Conservation (phyloP, 2,797 vertebrate genomes). For the Austrolebias charrua region DNA sequence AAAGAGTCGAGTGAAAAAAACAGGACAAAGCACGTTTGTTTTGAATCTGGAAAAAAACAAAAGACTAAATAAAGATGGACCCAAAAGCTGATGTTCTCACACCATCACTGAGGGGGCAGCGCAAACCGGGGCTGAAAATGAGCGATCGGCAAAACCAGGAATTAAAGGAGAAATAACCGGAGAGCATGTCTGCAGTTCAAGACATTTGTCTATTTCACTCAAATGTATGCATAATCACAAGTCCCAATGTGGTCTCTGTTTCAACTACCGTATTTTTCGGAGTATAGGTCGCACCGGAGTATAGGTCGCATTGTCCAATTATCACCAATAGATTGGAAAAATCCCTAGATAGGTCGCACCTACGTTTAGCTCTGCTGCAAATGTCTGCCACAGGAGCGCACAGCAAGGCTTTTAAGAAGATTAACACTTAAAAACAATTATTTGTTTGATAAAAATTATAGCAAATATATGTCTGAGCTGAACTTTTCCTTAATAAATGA, state of each 20-base stretch:
- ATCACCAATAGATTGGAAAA: too few species aligned
- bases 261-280: too few species aligned
- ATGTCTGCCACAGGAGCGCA: too few species aligned
- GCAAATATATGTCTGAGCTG: too few species aligned
- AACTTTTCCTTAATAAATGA: too few species aligned
- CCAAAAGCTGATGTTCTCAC: constrained; percentile 22
- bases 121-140: constrained; percentile 26
- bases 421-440: too few species aligned
- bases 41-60: neutral
- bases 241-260: constrained; percentile 15
- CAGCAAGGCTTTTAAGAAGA: too few species aligned
- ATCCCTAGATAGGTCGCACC: too few species aligned
- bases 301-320: too few species aligned
- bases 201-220: constrained; percentile 39
- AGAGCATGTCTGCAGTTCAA: constrained; percentile 25
- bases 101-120: constrained; percentile 21
- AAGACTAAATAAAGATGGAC: constrained; percentile 13
- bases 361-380: too few species aligned
- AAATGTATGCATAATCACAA: constrained; percentile 19
- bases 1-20: constrained; percentile 13
- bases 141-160: constrained; percentile 42
- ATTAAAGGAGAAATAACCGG: constrained; percentile 48
- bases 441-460: too few species aligned
- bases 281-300: too few species aligned
- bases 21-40: neutral